A percentile compares a stretch with the other conserved stretches of the same genome.
These are phyloP conservation scores for Percopsis omiscomaycus DNA, from an alignment of 2,797 vertebrate species.

Conservation along the genomic window DNA sequence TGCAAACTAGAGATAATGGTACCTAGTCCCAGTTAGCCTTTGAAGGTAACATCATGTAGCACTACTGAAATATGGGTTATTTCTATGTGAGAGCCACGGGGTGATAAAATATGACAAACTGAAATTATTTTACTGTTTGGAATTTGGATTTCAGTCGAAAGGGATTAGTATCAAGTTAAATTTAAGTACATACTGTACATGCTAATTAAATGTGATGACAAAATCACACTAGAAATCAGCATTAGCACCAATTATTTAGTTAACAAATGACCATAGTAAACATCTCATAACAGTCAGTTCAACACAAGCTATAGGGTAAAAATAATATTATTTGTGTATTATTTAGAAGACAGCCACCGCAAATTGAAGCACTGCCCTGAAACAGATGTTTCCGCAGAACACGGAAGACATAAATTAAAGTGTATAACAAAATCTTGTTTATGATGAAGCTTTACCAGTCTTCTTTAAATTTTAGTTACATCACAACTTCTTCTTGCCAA, in stretches of 20 bases:
- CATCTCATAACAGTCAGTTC: background rate
- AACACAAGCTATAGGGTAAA: background rate
- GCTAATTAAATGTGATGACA: too few relatives aligned
- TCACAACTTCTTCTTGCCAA: background rate
- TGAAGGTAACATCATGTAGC: conserved; percentile 28
- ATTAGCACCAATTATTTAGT: background rate
- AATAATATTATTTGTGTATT: background rate
- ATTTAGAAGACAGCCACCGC: too few relatives aligned
- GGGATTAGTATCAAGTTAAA: too few relatives aligned
- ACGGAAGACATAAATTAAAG: background rate
- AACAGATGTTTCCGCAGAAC: background rate
- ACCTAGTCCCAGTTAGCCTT: background rate
- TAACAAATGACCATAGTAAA: background rate
- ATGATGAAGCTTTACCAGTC: conserved; percentile 2
- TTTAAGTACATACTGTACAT: background rate
- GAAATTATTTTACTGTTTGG: background rate
- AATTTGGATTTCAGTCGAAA: too few relatives aligned
- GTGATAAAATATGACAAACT: background rate
- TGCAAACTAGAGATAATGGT: background rate
- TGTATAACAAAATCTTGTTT: background rate
- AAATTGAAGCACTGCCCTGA: too few relatives aligned
- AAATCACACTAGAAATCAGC: background rate
- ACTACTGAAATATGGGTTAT: conserved; percentile 2
- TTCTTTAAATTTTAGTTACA: conserved; percentile 3
- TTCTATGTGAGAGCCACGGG: background rate